These are phyloP conservation scores for Megaceryle alcyon DNA, from an alignment of 2,797 vertebrate species.

Conservation along the genomic window DNA sequence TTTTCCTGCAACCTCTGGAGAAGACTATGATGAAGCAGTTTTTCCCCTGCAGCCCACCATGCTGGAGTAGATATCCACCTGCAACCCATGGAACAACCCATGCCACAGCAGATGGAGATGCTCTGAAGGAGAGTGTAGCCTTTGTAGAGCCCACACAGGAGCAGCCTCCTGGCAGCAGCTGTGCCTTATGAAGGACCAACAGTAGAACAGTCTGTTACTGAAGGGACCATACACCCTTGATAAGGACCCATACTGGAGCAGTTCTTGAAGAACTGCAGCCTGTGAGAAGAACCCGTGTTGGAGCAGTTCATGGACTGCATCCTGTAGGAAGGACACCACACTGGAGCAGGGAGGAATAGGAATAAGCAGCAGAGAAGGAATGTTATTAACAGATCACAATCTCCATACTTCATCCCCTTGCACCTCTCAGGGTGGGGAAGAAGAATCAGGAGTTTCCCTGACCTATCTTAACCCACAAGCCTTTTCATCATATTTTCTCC, in stretches of 20 bases:
- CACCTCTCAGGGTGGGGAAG: rapidly evolving
- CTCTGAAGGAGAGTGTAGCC: not conserved
- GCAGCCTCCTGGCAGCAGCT: not conserved
- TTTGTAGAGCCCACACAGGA: not conserved
- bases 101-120: not conserved
- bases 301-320: not conserved
- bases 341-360: not conserved
- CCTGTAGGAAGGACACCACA: rapidly evolving
- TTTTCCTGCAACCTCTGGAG: not conserved
- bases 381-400: not conserved
- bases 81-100: not conserved
- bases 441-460: not conserved
- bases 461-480: not conserved
- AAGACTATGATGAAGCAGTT: not conserved
- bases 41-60: not conserved
- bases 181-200: not conserved
- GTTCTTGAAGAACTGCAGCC: not conserved
- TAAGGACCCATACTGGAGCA: not conserved
- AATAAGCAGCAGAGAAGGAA: not conserved
- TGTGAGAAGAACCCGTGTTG: not conserved
- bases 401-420: not conserved
- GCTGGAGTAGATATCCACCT: not conserved
- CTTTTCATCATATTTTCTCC: not conserved
- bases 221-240: not conserved
- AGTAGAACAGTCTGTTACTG: not conserved